Evolutionary conservation across 2,888 invertebrate genomes (phyloP), one percentile per base, ranked within the genome.

Genomic region (Micoletzkya japonica): DNA sequence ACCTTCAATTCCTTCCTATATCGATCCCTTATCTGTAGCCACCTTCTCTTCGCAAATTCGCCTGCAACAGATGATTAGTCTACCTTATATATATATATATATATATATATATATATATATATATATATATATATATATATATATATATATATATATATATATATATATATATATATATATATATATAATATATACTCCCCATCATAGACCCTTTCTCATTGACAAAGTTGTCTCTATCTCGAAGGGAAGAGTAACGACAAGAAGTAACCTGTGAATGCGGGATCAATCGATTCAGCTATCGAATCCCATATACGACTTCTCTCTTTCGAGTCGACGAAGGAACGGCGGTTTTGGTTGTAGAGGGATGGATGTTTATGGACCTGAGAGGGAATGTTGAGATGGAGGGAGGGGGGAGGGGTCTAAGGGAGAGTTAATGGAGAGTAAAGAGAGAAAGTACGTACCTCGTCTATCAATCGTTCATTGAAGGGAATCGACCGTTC

Each of bases 1-100:
- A 77, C 77, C 58, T 84, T 84, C 67, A 83, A 70, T 68, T 83
- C 83, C 58, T 83, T 83, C 36, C 83, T 71, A 73, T 83, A 83
- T 49, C 83, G 76, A 74, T 83, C 83, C 6, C 83, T 70, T 72
- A 83, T 73, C 71, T 83, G 83, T 34, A 83, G 72, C 83, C 83
- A 83, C 54, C 83, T 72, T 37, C 82, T 81, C 59, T 83, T 83
- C 4, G 84, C 84, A 64, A 84, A 84, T 73, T 84, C 84, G 6
- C 81, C 82, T 76, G 54, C 57, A 77, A 76, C 49, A 39, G 60
- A 30, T 14, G 57, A 57, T 68, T n/a, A 44, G 24, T 6, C 4
- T 10, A 32, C 6, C 32, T 26, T 52, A 37, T 34, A 44, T 32
- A 36, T 20, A 67, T 61, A 7, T 20, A 14, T 14, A 14, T 44